These are phyloP conservation scores for Pelecanus crispus DNA, from an alignment of 2,113 vertebrate species.

Conservation along the genomic window DNA sequence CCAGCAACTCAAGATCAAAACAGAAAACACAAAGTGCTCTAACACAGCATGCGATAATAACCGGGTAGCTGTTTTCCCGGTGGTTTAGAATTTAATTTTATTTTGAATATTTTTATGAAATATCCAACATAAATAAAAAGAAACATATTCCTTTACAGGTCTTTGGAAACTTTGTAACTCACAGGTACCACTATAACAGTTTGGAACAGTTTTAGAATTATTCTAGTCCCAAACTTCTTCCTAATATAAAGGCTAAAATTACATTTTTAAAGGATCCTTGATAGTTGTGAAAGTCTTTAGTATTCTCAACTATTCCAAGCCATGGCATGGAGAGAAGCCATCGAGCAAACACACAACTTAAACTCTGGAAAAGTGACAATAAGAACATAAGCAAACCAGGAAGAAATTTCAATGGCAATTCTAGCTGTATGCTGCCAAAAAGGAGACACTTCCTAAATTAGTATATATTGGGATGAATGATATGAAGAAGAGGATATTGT, in stretches of 20 bases:
- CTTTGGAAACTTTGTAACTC: background rate
- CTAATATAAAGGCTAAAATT: background rate
- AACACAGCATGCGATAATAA: background rate
- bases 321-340: background rate
- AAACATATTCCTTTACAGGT: background rate
- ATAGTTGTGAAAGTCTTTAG: background rate
- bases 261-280: background rate
- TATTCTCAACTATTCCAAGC: background rate
- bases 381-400: background rate
- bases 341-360: background rate
- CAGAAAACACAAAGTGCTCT: background rate
- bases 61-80: background rate
- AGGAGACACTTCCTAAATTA: background rate
- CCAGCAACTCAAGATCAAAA: background rate
- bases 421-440: background rate
- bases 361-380: background rate
- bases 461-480: background rate
- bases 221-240: background rate
- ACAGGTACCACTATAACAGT: background rate
- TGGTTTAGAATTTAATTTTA: background rate
- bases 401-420: background rate
- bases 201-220: background rate
- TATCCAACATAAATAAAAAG: background rate
- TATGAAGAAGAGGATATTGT: background rate
- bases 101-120: background rate